Evolutionary conservation across 2,113 vertebrate species (phyloP).

Genomic region (Chaetorhynchus papuensis): DNA sequence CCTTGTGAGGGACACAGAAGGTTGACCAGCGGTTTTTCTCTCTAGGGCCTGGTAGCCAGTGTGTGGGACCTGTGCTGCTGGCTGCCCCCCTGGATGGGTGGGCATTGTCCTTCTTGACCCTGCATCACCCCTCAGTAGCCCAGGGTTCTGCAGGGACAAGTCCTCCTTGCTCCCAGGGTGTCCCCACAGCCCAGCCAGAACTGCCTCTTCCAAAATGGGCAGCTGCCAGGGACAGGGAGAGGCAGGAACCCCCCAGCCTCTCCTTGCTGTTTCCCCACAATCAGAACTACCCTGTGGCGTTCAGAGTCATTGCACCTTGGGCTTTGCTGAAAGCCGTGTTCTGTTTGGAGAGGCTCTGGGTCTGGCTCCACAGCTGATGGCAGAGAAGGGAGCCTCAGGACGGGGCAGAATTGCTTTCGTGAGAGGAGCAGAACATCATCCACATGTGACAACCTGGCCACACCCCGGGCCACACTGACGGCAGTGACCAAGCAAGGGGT

Average conservation of each 20-base stretch:
- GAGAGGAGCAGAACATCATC: neutral
- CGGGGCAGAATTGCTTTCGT: neutral
- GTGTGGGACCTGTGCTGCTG: neutral
- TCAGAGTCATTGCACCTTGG: neutral
- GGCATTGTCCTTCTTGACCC: neutral
- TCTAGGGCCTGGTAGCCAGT: neutral
- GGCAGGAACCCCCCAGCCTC: neutral
- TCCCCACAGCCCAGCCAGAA: neutral
- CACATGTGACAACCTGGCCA: neutral
- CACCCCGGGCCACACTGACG: neutral
- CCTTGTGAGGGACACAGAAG: neutral
- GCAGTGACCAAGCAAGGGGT: neutral
- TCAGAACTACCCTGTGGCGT: neutral
- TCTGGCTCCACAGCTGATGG: neutral
- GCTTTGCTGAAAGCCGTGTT: neutral
- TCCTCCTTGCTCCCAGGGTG: neutral
- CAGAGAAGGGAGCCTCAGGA: neutral
- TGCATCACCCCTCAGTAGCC: neutral
- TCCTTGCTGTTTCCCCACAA: neutral
- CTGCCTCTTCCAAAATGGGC: neutral
- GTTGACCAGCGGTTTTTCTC: rapidly evolving
- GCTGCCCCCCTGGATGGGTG: neutral
- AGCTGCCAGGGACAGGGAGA: neutral
- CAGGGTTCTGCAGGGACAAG: neutral
- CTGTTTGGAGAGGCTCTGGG: neutral